phyloP scores from a whole-genome alignment of 1,140 invertebrate species.

The Acyrthosiphon pisum region DNA sequence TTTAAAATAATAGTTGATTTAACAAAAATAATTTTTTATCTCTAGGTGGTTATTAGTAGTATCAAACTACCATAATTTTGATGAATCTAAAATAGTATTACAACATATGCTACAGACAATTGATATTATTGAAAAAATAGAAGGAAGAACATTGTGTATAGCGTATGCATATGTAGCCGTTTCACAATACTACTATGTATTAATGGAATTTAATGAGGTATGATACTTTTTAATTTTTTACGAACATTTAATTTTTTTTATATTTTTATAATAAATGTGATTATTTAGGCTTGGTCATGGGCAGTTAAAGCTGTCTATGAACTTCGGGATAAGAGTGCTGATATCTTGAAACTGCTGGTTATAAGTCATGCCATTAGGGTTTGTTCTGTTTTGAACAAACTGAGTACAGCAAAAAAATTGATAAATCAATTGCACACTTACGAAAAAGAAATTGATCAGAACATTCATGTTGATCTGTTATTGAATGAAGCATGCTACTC shows the following conservation, averaged over 20 bases:
- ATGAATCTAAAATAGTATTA: conserved; percentile 30
- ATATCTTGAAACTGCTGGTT: background rate
- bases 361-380: conserved; percentile 22
- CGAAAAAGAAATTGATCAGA: conserved; percentile 28
- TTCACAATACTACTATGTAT: conserved; percentile 44
- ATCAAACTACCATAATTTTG: conserved; percentile 81
- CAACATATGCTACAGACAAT: background rate
- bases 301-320: conserved; percentile 38
- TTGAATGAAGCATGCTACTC: conserved; percentile 40
- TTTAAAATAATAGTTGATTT: conserved; percentile 20
- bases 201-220: conserved; percentile 49
- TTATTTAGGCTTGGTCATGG: conserved; percentile 39
- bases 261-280: background rate
- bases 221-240: background rate
- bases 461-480: conserved; percentile 42
- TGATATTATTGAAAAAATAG: background rate
- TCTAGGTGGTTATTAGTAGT: conserved; percentile 59
- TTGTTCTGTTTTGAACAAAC: conserved; percentile 44
- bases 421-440: conserved; percentile 30
- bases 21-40: conserved; percentile 54
- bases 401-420: conserved; percentile 37
- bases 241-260: background rate
- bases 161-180: conserved; percentile 31
- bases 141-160: conserved; percentile 29
- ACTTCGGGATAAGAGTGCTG: background rate